Conservation (phyloP, 2,888 invertebrate genomes). For the Drosophila longiperda region DNA sequence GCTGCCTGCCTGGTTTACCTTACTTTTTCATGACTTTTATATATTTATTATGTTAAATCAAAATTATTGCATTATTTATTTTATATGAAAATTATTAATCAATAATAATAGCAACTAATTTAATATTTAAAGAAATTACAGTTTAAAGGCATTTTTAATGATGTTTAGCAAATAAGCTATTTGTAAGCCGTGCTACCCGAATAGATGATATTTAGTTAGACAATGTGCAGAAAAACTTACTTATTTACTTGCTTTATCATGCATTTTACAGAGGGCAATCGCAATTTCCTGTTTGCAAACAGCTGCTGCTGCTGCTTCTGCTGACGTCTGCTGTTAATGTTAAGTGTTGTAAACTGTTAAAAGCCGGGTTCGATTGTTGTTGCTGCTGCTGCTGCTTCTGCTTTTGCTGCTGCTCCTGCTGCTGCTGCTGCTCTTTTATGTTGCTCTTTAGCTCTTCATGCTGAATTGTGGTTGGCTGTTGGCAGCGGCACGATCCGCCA, state of each 20-base stretch:
- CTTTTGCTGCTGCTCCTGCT: slow-evolving; percentile 22
- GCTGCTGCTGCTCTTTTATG: slow-evolving; percentile 32
- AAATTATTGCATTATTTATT: neutral
- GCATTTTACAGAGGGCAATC: slow-evolving; percentile 30
- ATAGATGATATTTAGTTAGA: slow-evolving; percentile 20
- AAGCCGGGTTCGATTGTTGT: slow-evolving; percentile 45
- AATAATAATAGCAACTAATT: neutral
- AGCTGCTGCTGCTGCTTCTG: slow-evolving; percentile 54
- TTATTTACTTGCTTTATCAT: slow-evolving; percentile 7
- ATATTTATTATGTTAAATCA: neutral
- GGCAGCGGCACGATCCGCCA: slow-evolving; percentile 64
- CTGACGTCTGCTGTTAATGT: slow-evolving; percentile 52
- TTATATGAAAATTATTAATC: neutral
- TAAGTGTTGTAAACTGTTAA: slow-evolving; percentile 58
- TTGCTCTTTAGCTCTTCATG: slow-evolving; percentile 51
- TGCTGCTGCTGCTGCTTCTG: neutral
- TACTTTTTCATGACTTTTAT: neutral
- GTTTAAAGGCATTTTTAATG: neutral
- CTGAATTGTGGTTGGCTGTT: slow-evolving; percentile 76
- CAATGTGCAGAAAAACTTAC: slow-evolving; percentile 25
- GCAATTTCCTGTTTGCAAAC: slow-evolving; percentile 65
- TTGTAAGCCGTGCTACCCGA: neutral
- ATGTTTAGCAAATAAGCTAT: neutral
- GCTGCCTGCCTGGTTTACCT: neutral
- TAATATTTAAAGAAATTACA: neutral